Conservation (phyloP, 2,888 invertebrate genomes). For the Apamea anceps region DNA sequence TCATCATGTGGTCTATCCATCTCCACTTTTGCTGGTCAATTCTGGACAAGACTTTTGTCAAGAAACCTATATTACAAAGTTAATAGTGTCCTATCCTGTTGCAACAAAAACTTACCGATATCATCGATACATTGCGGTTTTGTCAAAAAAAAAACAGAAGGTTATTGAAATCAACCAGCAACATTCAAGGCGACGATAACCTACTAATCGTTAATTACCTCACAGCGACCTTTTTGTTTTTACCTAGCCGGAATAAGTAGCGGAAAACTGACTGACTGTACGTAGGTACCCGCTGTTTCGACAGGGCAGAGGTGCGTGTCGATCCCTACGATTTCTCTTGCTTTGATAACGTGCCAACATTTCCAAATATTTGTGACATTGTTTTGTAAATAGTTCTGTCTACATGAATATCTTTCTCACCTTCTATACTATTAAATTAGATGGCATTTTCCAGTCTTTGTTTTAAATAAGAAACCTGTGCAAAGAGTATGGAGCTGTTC, state of each 20-base stretch:
- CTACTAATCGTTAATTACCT: slow-evolving; percentile 67
- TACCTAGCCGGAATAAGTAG: slow-evolving; percentile 40
- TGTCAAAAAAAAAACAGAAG: slow-evolving; percentile 46
- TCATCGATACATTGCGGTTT: slow-evolving; percentile 28
- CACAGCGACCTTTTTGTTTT: slow-evolving; percentile 68
- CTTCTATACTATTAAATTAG: not conserved
- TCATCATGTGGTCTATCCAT: not conserved
- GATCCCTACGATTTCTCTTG: slow-evolving; percentile 47
- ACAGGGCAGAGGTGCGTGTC: slow-evolving; percentile 32
- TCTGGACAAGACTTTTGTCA: not conserved
- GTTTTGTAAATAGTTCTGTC: slow-evolving; percentile 28
- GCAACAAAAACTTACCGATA: slow-evolving; percentile 5
- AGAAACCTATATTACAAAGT: not conserved
- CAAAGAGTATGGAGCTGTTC: not conserved
- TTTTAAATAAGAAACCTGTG: not conserved
- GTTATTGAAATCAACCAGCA: slow-evolving; percentile 59
- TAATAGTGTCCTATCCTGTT: not conserved
- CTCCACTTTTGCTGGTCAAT: not conserved
- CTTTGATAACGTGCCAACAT: slow-evolving; percentile 49
- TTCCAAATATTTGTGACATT: slow-evolving; percentile 41
- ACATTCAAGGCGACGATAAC: slow-evolving; percentile 66
- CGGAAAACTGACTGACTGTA: slow-evolving; percentile 33
- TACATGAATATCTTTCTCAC: not conserved
- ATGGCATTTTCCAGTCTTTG: not conserved
- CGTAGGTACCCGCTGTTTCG: slow-evolving; percentile 38